These are phyloP conservation scores for Polypedilum vanderplanki DNA, from an alignment of 1,140 invertebrate genomes.

Conservation along the genomic window DNA sequence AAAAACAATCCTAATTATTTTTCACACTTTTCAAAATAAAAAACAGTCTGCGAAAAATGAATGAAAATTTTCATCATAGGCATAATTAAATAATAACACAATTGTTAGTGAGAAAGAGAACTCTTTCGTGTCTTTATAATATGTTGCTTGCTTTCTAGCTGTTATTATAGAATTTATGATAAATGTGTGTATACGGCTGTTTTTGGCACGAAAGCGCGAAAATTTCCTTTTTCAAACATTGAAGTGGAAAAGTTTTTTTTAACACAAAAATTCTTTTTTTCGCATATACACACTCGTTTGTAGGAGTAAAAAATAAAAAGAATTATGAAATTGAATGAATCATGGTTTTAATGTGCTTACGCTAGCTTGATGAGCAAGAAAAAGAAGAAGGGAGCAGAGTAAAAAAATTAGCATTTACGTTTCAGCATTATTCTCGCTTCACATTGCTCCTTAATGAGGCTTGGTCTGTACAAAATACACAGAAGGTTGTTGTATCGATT, in stretches of 20 bases:
- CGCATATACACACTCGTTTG: neutral
- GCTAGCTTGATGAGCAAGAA: neutral
- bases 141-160: neutral
- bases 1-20: neutral
- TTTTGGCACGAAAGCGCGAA: conserved; percentile 16
- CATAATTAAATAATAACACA: conserved; percentile 14
- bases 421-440: neutral
- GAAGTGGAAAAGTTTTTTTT: neutral
- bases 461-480: neutral
- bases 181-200: neutral
- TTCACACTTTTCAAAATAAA: neutral
- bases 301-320: neutral
- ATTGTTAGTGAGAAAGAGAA: neutral
- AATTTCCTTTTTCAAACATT: conserved; percentile 2
- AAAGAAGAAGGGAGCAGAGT: neutral
- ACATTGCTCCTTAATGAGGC: neutral
- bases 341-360: neutral
- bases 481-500: neutral
- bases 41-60: neutral
- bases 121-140: neutral
- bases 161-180: neutral
- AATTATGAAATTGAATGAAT: conserved; percentile 1
- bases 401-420: conserved; percentile 13
- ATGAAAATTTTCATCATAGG: conserved; percentile 13
- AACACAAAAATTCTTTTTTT: neutral